Percentiles rank a stretch among this genome's conserved stretches.
These are phyloP conservation scores for Aspidapion aeneum DNA, from an alignment of 2,888 invertebrate genomes.

Conservation along the genomic window DNA sequence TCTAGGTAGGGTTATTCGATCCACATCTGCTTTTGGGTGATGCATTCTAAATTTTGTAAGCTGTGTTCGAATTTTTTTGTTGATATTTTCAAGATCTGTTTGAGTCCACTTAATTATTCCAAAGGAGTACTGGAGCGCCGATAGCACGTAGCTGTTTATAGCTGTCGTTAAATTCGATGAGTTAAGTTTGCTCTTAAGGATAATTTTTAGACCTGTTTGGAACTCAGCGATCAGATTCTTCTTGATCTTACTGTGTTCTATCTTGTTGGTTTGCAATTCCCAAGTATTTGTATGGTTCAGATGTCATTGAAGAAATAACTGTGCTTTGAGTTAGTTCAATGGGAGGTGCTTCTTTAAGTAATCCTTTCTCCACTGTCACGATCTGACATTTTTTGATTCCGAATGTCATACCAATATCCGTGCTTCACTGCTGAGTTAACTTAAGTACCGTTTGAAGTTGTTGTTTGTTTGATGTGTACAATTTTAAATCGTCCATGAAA, in stretches of 20 bases:
- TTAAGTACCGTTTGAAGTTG: background rate
- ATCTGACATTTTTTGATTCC: background rate
- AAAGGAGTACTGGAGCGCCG: background rate
- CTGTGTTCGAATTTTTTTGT: too few relatives aligned
- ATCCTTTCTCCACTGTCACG: background rate
- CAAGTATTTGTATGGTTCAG: background rate
- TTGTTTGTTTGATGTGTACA: background rate
- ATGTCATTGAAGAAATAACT: background rate
- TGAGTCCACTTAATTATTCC: background rate
- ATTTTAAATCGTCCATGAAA: conserved; percentile 2
- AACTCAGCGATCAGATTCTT: background rate
- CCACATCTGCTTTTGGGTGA: background rate
- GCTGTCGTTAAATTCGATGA: background rate
- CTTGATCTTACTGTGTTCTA: background rate
- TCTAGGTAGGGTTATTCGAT: background rate
- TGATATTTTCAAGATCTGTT: too few relatives aligned
- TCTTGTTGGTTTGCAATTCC: background rate
- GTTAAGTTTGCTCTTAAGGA: background rate
- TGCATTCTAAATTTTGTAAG: background rate
- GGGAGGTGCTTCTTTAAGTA: background rate
- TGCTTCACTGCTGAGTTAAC: background rate
- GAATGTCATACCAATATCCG: background rate
- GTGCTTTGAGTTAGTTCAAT: background rate
- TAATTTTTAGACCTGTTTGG: background rate
- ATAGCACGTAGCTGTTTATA: background rate